Evolutionary conservation across 2,797 vertebrate genomes (phyloP).

Genomic region (Garrulus glandarius): DNA sequence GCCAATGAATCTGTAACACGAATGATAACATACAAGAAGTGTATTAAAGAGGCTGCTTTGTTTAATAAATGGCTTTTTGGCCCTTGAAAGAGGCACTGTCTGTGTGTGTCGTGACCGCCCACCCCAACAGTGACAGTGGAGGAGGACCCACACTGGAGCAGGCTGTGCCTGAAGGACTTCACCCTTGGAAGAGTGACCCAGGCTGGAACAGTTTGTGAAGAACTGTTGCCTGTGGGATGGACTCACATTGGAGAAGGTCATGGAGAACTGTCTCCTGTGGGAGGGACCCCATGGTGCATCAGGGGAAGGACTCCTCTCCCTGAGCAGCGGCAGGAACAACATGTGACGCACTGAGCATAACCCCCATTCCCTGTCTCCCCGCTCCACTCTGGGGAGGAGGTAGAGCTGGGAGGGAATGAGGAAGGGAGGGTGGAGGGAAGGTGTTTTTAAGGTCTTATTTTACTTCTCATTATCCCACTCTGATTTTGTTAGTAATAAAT

Average conservation of each 20-base stretch:
- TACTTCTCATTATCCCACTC: background rate
- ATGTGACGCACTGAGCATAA: too few relatives aligned
- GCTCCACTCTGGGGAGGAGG: background rate
- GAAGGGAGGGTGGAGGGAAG: background rate
- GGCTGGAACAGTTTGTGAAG: background rate
- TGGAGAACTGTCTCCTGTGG: rapidly evolving
- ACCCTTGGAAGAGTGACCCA: background rate
- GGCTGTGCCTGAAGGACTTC: background rate
- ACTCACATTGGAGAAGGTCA: background rate
- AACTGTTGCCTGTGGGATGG: rapidly evolving
- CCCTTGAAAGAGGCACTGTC: too few relatives aligned
- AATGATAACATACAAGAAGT: too few relatives aligned
- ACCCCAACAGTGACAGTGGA: too few relatives aligned
- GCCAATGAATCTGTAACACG: too few relatives aligned
- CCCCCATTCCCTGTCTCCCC: background rate
- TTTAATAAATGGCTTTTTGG: too few relatives aligned
- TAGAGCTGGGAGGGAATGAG: background rate
- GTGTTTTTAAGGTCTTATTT: background rate
- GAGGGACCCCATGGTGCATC: rapidly evolving
- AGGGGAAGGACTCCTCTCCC: background rate
- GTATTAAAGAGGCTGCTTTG: too few relatives aligned
- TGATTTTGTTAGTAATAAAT: background rate
- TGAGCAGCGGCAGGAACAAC: background rate
- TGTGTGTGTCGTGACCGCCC: too few relatives aligned
- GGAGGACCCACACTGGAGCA: rapidly evolving